Base-by-base conservation (phyloP, 2,888 invertebrate genomes). In the Cataglyphis livida region DNA sequence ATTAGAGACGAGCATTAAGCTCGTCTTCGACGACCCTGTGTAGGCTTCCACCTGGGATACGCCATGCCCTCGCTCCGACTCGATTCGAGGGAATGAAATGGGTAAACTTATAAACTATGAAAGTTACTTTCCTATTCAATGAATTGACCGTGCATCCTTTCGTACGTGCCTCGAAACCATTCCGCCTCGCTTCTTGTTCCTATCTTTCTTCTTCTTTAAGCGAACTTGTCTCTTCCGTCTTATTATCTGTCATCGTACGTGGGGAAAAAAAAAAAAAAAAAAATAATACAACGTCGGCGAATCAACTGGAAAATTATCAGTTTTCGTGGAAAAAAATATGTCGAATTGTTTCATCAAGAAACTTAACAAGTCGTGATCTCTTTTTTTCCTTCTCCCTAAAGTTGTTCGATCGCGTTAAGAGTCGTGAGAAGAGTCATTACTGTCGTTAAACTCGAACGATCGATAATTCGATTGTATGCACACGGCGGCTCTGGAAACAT, bases 101-200 rank as follows among this genome's bases (percentile, higher is more conserved):
- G 75, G 81, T 87, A 84, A 88, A 90, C 88, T 90, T 91, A 90
- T 90, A 91, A 91, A 90, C 88, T 87, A 88, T 87, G 90, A 83
- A 90, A 90, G 82, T 91, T 91, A 84, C 86, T 90, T 84, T 84
- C 64, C 88, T 73, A 85, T 90, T 90, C 88, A 87, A 85, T 84
- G 90, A 90, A 90, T 89, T 84, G 90, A 90, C 87, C 89, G 87
- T 79, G 73, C 78, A 84, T 83, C 70, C 82, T 68, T 21, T 35
- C 75, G 68, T 88, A 89, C 88, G 88, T 89, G 90, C 83, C 70
- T 68, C 84, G 87, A 88, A 84, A 85, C 79, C 88, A 59, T 85
- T 87, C 44, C 28, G 65, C 48, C 71, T 32, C 78, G 25, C 25
- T 35, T 35, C 57, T 12, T 71, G 64, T 44, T 41, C 54, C 62